These are phyloP conservation scores for Porites australiensis DNA, from an alignment of 64 coral and sea anemone species.

Conservation along the genomic window DNA sequence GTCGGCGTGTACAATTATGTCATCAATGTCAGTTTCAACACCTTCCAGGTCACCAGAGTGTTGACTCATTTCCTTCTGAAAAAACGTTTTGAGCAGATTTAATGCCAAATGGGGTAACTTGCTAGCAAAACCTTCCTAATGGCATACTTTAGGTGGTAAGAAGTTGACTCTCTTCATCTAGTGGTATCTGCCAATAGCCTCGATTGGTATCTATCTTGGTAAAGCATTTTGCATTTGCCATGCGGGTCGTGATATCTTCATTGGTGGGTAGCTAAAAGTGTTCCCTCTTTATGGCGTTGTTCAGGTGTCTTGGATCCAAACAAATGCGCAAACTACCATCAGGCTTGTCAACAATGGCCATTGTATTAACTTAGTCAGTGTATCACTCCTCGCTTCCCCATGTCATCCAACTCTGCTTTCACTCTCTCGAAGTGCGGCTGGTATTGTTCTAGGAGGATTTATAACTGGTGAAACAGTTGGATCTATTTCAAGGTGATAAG, in stretches of 20 bases:
- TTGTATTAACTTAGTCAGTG: conserved; percentile 43
- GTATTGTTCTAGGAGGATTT: conserved; percentile 52
- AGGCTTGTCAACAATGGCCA: conserved; percentile 62
- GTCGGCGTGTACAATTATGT: too few species aligned
- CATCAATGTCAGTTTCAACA: too few species aligned
- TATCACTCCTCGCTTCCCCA: conserved; percentile 28
- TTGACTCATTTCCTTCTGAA: conserved; percentile 34
- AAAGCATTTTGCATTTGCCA: not conserved
- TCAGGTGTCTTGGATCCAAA: conserved; percentile 6
- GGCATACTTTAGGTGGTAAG: too few species aligned
- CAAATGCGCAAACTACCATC: conserved; percentile 24
- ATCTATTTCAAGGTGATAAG: too few species aligned
- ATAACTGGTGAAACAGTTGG: conserved; percentile 52
- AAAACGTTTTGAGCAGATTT: not conserved
- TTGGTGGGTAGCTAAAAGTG: conserved; percentile 16
- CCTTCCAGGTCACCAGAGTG: conserved; percentile 46
- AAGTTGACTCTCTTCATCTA: too few species aligned
- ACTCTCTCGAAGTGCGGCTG: conserved; percentile 75
- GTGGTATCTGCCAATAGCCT: too few species aligned
- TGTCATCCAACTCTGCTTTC: conserved; percentile 48
- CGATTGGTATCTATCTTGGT: too few species aligned
- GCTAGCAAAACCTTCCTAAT: not conserved
- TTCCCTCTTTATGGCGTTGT: not conserved
- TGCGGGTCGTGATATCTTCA: not conserved
- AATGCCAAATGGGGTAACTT: not conserved